Base-by-base conservation (phyloP, 2,888 invertebrate species). In the Tinea pellionella region DNA sequence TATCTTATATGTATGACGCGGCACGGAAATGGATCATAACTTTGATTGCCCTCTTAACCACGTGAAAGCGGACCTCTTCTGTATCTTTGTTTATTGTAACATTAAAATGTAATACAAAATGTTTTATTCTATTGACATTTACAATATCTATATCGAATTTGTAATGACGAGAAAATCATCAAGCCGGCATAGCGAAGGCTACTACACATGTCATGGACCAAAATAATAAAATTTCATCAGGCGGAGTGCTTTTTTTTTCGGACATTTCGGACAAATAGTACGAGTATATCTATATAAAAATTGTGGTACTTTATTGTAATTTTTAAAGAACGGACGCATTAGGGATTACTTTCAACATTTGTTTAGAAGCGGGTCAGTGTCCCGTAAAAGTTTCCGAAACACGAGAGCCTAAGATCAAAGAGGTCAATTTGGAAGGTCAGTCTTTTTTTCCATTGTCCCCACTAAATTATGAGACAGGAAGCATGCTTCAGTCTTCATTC, bases 321-420 rank as follows among this genome's bases (percentile, higher is more conserved):
- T 32, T n/a, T 57, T 32, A 32, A 57, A 57, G 57, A 32, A 57
- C 18, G 19, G n/a, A 6, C 57, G 9, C 57, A 32, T 32, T 32
- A 57, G 32, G 19, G 32, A 57, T 57, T 57, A 57, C 15, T 57
- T 57, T 12, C 57, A 32, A 15, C 19, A 42, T 64, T 68, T 65
- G 74, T 77, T 80, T 69, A 79, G 80, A 82, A 77, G 81, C 78
- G 73, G 77, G 74, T 77, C 78, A 80, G 77, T 75, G 82, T 84
- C 79, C 82, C 85, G 85, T 82, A 71, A 85, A 84, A 80, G 78
- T 80, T 84, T 80, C 77, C 77, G 73, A 75, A 72, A 76, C 41
- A 69, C 76, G 73, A 77, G 81, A 78, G 76, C 72, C 67, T 67
- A 69, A 72, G 80, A 83, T 86, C 84, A 86, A 85, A 86, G 85